A percentile compares a stretch with the other conserved stretches of the same genome.
phyloP scores from a whole-genome alignment of 2,113 vertebrate species.

The Lutjanus erythropterus region DNA sequence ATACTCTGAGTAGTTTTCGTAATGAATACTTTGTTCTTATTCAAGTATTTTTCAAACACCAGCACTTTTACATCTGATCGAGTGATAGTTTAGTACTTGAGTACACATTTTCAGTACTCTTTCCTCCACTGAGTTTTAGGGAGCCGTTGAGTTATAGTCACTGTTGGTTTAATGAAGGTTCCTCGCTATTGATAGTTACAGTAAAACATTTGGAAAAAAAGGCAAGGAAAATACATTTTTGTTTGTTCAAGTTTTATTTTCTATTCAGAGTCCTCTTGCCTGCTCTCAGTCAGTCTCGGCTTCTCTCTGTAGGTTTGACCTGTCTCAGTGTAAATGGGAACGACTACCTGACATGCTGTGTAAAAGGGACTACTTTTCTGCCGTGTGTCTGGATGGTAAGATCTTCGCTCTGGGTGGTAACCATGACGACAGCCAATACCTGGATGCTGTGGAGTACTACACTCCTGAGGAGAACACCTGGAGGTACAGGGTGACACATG shows the following conservation, averaged over 20 bases:
- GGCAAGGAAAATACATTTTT: no score
- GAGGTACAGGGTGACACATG: constrained; percentile 24
- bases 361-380: constrained; percentile 46
- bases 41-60: no score
- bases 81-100: no score
- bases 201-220: background rate
- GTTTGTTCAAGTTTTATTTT: no score
- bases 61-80: no score
- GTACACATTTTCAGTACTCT: no score
- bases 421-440: constrained; percentile 8
- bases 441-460: constrained; percentile 50
- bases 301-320: constrained; percentile 39
- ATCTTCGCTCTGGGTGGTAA: constrained; percentile 47
- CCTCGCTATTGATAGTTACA: background rate
- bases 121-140: no score
- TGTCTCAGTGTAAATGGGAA: constrained; percentile 37
- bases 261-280: background rate
- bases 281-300: background rate
- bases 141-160: background rate
- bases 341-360: constrained; percentile 44
- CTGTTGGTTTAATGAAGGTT: background rate
- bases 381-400: constrained; percentile 33
- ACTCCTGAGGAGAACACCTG: constrained; percentile 46
- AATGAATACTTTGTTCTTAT: no score
- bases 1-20: no score